Base-by-base conservation (phyloP, 1,140 invertebrate species). In the Mactra quadrangularis region DNA sequence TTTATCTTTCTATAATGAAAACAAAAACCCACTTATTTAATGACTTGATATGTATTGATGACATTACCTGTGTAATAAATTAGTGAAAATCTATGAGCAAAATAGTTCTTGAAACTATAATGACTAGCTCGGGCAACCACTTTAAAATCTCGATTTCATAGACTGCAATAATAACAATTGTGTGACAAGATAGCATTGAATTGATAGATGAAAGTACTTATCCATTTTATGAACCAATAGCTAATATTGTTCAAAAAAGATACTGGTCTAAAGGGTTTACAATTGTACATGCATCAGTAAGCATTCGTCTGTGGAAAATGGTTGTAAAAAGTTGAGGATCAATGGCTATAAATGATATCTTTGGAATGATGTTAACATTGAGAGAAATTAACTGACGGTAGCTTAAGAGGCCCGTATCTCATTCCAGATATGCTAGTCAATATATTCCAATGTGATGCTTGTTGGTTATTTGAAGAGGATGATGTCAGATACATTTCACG, bases 371-470 rank as follows among this genome's bases (percentile, higher is more conserved):
- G 17, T 17, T 3, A 31, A 35, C 17, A 47, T 59, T 25, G 22
- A 17, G 29, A 45, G 33, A n/a, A n/a, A 62, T 6, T 29, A 7
- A 27, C 41, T 22, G 35, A 68, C 52, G 79, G 79, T 4, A 66
- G 79, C 35, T 33, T 83, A 22, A 68, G 9, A 68, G 82, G 82
- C 52, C 71, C 82, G 29, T 35, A 59, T 27, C 29, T 76, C 0
- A 22, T 55, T 70, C 27, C 27, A 13, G 52, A 64, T n/a, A 68
- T 83, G 29, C 82, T 72, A 1, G 50, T 7, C 19, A 66, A 38
- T 50, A 59, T 17, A 0, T 83, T 59, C 41, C 6, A 0, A 35
- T 82, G 68, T 66, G 68, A 45, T 38, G 25, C n/a, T 50, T 64
- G 78, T 11, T 83, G 82, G 71, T n/a, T 60, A 27, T 47, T 47